These are phyloP conservation scores for Cotesia typhae DNA, from an alignment of 1,140 invertebrate species.

Conservation along the genomic window DNA sequence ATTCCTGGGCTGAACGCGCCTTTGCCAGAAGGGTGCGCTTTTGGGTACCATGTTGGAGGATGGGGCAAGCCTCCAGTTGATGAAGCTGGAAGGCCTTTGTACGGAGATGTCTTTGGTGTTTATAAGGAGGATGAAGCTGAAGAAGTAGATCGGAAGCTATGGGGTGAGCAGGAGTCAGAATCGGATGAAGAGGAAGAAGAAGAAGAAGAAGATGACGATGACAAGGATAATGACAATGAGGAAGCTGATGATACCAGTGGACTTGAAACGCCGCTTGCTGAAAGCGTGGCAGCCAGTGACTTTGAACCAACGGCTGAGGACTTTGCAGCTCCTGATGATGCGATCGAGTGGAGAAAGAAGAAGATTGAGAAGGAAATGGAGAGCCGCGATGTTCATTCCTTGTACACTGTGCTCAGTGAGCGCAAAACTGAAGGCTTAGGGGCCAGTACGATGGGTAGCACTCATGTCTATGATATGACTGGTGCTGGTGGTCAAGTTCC, in stretches of 20 bases:
- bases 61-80: conserved; percentile 99
- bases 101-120: conserved; percentile 97
- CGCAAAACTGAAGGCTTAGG: conserved; percentile 90
- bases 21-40: conserved; percentile 95
- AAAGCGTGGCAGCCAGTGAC: conserved; percentile 95
- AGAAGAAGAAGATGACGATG: conserved; percentile 80
- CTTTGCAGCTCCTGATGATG: conserved; percentile 93
- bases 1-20: conserved; percentile 93
- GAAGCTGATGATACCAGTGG: conserved; percentile 70
- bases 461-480: conserved; percentile 94
- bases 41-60: conserved; percentile 98
- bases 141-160: conserved; percentile 89
- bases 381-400: conserved; percentile 87
- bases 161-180: conserved; percentile 98
- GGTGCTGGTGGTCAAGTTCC: conserved; percentile 70
- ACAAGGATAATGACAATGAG: conserved; percentile 74
- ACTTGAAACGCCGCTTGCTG: conserved; percentile 80
- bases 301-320: conserved; percentile 94
- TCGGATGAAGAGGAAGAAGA: conserved; percentile 90
- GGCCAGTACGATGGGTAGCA: conserved; percentile 98
- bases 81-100: conserved; percentile 96
- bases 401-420: conserved; percentile 95
- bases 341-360: conserved; percentile 96
- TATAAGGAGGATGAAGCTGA: conserved; percentile 76
- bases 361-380: conserved; percentile 98